Percentiles rank a stretch among this genome's conserved stretches.
phyloP scores from a whole-genome alignment of 1,140 invertebrate species.

The Drosophila saltans region DNA sequence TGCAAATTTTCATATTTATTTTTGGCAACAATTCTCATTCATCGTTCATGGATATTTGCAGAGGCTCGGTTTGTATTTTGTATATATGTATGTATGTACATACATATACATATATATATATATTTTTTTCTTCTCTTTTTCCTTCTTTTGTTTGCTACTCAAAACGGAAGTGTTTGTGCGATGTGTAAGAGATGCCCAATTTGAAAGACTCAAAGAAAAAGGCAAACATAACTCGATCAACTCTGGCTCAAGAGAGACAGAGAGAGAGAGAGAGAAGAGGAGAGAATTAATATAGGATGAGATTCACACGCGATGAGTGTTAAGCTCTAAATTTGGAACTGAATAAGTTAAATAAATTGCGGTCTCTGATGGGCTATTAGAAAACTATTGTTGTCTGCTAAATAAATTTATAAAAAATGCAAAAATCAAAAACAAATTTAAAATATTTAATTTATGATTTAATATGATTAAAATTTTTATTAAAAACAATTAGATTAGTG shows the following conservation, averaged over 20 bases:
- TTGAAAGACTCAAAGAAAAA: not conserved
- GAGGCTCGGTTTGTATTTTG: no score
- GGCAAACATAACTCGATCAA: not conserved
- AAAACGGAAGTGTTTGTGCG: constrained; percentile 74
- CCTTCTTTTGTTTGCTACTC: constrained; percentile 31
- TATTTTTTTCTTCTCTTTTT: not conserved
- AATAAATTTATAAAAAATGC: no score
- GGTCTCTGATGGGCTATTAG: not conserved
- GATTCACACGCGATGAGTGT: constrained; percentile 64
- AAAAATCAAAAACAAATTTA: no score
- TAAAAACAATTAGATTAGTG: no score
- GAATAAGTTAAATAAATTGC: constrained; percentile 1
- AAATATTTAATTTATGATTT: no score
- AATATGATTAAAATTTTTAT: no score
- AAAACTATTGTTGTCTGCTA: no score
- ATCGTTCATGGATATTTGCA: not conserved
- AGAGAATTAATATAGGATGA: not conserved
- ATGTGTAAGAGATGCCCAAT: constrained; percentile 62
- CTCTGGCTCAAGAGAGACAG: constrained; percentile 21
- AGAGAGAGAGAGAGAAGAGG: not conserved
- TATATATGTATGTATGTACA: no score
- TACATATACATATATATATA: no score
- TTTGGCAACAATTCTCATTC: constrained; percentile 54
- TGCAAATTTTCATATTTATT: constrained; percentile 53
- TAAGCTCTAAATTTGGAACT: constrained; percentile 30